phyloP scores from a whole-genome alignment of 1,140 invertebrate genomes.

The Drosophila sproati region DNA sequence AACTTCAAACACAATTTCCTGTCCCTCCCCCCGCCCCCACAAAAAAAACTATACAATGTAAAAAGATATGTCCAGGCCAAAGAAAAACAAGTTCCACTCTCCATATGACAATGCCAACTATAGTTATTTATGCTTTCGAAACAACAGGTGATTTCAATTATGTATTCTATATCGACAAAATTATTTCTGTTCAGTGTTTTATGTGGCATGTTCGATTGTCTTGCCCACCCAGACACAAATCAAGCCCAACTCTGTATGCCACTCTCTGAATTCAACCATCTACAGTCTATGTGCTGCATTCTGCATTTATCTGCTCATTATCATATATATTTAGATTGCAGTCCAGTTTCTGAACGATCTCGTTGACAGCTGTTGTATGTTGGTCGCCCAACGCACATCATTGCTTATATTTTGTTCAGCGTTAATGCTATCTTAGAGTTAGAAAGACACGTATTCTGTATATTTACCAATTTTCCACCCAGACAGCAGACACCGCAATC shows the following conservation, averaged over 20 bases:
- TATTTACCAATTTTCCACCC: background rate
- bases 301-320: conserved; percentile 9
- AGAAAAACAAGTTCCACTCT: conserved; percentile 29
- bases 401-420: background rate
- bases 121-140: conserved; percentile 75
- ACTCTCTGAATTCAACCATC: conserved; percentile 14
- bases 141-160: conserved; percentile 72
- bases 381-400: conserved; percentile 18
- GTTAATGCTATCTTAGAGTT: background rate
- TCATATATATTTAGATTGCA: conserved; percentile 10
- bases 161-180: conserved; percentile 34
- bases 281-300: conserved; percentile 21
- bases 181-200: conserved; percentile 52
- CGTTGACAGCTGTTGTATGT: conserved; percentile 39
- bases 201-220: conserved; percentile 75
- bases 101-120: conserved; percentile 64
- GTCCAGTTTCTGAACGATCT: conserved; percentile 26
- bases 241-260: conserved; percentile 35
- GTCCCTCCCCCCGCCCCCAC: conserved; percentile 9
- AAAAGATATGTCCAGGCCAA: conserved; percentile 66
- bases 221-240: conserved; percentile 53
- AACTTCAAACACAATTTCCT: background rate
- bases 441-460: background rate
- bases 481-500: conserved; percentile 14
- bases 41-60: conserved; percentile 56